Base-by-base conservation (phyloP, 2,797 vertebrate species). In the Danio kyathit region DNA sequence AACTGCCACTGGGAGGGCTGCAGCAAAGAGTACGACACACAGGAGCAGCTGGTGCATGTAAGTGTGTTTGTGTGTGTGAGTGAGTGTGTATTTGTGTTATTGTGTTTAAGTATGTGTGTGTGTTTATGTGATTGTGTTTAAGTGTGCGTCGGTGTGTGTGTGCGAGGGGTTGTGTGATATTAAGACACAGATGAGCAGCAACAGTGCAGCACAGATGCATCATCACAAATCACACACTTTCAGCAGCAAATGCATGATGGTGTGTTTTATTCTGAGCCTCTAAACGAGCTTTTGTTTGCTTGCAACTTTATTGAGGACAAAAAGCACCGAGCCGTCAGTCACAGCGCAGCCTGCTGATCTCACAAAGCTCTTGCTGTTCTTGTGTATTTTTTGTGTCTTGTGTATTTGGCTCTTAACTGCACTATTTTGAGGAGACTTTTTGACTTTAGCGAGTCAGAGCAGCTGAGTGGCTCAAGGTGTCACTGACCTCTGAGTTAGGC, bases 1-100 rank as follows among this genome's bases (percentile, higher is more conserved):
- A 96, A 95, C 89, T 97, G 96, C 89, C 96, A 95, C 90, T 97
- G 96, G 96, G 95, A 96, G 87, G 93, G 91, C 66, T 97, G 96
- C 90, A 89, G 86, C 81, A 95, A 94, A 90, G 96, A 97, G 89
- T 96, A 94, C 0, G 95, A 96, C 91, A 96, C 94, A 7, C 96
- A 96, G 87, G 96, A 97, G 79, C 96, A 96, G 88, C 94, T 97
- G 54, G 96, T 97, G 86, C 96, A 96, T 48, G 96, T 97, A 91
- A 96, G 96, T 82, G 40, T 60, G 40, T 52, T 56, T 52, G 44
- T 66, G 49, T 6, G 19, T 6, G 17, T 14, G 67, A 11, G 66
- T n/a, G 51, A 6, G 60, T 59, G 51, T 8, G 7, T 56, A 7
- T 10, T 16, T n/a, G 6, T 46, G 44, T 10, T 29, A 29, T 29